Conservation (phyloP, 1,140 invertebrate species). For the Leptonema lineaticorne region DNA sequence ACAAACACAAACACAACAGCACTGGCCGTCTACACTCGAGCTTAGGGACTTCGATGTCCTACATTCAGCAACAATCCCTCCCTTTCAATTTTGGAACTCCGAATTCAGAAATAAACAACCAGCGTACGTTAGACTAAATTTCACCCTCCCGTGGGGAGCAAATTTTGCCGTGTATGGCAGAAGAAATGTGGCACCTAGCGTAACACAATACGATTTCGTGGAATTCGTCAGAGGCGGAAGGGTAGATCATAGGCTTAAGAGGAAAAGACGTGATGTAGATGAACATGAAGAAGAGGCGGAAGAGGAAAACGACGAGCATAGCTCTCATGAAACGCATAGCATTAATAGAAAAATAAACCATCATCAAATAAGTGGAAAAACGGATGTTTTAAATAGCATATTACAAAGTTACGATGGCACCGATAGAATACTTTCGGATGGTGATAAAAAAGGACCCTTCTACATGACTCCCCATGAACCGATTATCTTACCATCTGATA, state of each 20-base stretch:
- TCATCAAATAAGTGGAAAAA: slow-evolving; percentile 40
- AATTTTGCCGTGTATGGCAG: slow-evolving; percentile 93
- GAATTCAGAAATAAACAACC: slow-evolving; percentile 87
- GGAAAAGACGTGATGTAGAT: slow-evolving; percentile 51
- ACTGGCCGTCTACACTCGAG: slow-evolving; percentile 80
- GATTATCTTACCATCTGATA: neutral
- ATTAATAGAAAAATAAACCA: slow-evolving; percentile 29
- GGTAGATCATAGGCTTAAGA: slow-evolving; percentile 71
- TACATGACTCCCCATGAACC: slow-evolving; percentile 34
- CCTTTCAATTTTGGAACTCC: slow-evolving; percentile 89
- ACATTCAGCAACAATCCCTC: slow-evolving; percentile 78
- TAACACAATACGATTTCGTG: slow-evolving; percentile 94
- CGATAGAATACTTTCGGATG: slow-evolving; percentile 51
- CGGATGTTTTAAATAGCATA: slow-evolving; percentile 56
- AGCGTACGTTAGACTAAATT: slow-evolving; percentile 85
- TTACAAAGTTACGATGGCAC: slow-evolving; percentile 55
- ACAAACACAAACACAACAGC: slow-evolving; percentile 63
- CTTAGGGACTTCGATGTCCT: slow-evolving; percentile 77
- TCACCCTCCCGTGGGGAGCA: slow-evolving; percentile 85
- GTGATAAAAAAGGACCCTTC: slow-evolving; percentile 45
- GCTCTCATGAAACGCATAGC: slow-evolving; percentile 42
- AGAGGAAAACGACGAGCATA: slow-evolving; percentile 48
- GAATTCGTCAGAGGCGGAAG: slow-evolving; percentile 85
- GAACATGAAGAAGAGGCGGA: slow-evolving; percentile 43
- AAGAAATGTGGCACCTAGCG: slow-evolving; percentile 87